Conservation (phyloP, 2,113 vertebrate species). For the Laticauda colubrina region DNA sequence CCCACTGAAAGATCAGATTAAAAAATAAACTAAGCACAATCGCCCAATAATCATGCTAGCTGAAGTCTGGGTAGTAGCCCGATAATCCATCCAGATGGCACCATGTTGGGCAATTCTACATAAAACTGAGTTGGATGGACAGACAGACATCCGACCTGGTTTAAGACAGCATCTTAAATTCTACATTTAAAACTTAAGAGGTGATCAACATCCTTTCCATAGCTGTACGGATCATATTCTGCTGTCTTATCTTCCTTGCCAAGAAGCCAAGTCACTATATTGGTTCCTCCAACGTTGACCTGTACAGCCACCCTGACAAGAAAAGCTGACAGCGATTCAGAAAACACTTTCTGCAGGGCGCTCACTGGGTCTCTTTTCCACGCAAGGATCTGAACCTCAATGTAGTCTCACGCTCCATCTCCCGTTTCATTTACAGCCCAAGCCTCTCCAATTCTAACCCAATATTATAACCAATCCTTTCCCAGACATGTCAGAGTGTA, state of each 20-base stretch:
- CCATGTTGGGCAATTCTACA: background rate
- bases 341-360: no score
- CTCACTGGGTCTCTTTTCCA: background rate
- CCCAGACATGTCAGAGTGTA: background rate
- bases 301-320: background rate
- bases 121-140: background rate
- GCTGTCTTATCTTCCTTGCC: background rate
- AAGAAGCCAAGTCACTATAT: background rate
- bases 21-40: background rate
- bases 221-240: background rate
- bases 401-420: background rate
- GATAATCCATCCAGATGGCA: background rate
- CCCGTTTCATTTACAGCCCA: background rate
- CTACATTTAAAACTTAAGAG: background rate
- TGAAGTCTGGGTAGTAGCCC: background rate
- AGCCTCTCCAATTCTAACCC: background rate
- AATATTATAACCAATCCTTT: background rate
- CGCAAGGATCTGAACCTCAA: background rate
- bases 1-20: background rate
- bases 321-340: background rate
- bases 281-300: background rate
- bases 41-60: background rate
- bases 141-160: background rate
- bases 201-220: background rate
- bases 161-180: background rate